Conservation (phyloP, 2,113 vertebrate genomes). For the Urocolius indicus region DNA sequence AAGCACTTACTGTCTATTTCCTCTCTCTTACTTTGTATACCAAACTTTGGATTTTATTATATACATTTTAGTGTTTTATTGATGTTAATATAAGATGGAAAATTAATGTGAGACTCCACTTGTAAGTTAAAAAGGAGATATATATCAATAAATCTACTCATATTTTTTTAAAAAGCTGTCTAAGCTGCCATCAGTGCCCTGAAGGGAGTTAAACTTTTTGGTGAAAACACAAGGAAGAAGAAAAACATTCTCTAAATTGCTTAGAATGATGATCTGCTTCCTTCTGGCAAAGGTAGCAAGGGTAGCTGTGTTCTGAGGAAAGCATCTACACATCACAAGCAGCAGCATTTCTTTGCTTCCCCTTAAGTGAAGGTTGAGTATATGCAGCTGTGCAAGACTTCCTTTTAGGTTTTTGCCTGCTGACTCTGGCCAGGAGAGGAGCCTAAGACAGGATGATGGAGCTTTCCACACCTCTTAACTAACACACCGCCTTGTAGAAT, state of each 20-base stretch:
- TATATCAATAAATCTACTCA: conserved; percentile 42
- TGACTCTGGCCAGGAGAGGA: not conserved
- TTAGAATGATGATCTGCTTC: not conserved
- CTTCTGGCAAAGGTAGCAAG: not conserved
- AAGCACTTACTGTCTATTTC: not conserved
- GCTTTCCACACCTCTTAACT: not conserved
- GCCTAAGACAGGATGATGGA: rapidly evolving
- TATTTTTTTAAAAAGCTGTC: not conserved
- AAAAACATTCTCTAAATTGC: not conserved
- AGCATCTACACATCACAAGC: not conserved
- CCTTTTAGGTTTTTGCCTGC: not conserved
- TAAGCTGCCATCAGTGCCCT: not conserved
- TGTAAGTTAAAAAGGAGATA: conserved; percentile 61
- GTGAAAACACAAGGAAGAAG: not conserved
- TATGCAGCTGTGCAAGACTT: not conserved
- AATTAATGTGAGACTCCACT: not conserved
- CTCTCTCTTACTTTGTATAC: not conserved
- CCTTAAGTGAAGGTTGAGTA: not conserved
- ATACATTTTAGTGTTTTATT: conserved; percentile 26
- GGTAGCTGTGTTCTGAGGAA: not conserved
- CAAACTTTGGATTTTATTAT: not conserved
- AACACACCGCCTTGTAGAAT: not conserved
- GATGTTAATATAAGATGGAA: not conserved
- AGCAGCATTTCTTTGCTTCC: not conserved
- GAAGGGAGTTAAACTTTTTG: not conserved